These are phyloP conservation scores for Zoanthus sociatus DNA, from an alignment of 92 coral and sea anemone species.

Conservation along the genomic window DNA sequence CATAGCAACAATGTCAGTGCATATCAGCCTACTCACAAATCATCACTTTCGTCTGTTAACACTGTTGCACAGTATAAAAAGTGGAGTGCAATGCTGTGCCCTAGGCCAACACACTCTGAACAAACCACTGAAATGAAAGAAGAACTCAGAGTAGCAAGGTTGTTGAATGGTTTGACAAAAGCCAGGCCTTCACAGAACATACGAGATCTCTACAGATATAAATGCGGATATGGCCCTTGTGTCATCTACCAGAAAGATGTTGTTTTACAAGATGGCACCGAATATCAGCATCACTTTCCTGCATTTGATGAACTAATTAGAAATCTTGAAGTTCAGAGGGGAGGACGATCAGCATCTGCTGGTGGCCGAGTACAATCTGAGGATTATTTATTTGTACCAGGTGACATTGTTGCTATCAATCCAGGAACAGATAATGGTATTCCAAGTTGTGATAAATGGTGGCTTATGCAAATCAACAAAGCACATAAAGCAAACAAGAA, in stretches of 20 bases:
- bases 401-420: slow-evolving; percentile 73
- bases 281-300: slow-evolving; percentile 42
- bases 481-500: slow-evolving; percentile 43
- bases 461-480: slow-evolving; percentile 76
- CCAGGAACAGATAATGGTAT: slow-evolving; percentile 72
- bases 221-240: slow-evolving; percentile 76
- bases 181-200: slow-evolving; percentile 59
- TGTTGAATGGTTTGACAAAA: slow-evolving; percentile 36
- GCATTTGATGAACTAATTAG: slow-evolving; percentile 66
- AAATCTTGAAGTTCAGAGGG: slow-evolving; percentile 53
- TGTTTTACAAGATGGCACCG: slow-evolving; percentile 30
- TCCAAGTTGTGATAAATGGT: slow-evolving; percentile 79
- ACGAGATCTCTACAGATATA: slow-evolving; percentile 69
- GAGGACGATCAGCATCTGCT: too few relatives aligned
- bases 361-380: slow-evolving; percentile 52
- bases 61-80: slow-evolving; percentile 30
- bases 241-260: slow-evolving; percentile 70
- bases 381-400: slow-evolving; percentile 66
- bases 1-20: slow-evolving; percentile 72
- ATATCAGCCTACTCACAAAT: slow-evolving; percentile 71
- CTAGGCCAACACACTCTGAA: too few relatives aligned
- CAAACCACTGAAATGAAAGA: slow-evolving; percentile 29
- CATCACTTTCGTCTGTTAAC: not conserved
- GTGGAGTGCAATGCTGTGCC: slow-evolving; percentile 17
- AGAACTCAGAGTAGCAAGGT: slow-evolving; percentile 30